Conservation (phyloP, 2,888 invertebrate genomes). For the Iphiclides podalirius region DNA sequence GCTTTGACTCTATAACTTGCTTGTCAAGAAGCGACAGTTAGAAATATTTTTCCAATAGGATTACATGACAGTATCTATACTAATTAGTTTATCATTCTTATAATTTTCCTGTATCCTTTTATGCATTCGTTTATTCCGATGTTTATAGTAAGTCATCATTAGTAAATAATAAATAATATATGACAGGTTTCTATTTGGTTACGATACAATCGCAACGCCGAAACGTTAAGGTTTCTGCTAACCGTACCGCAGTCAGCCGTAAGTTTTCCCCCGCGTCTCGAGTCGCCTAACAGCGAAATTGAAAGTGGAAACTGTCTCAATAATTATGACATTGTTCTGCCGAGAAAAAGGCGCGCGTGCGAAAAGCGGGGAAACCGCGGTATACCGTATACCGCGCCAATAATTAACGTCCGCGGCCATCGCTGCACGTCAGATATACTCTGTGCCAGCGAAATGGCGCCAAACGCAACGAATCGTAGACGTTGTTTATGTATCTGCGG, state of each 20-base stretch:
- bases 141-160: no score
- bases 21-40: neutral
- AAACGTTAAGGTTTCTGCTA: constrained; percentile 23
- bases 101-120: no score
- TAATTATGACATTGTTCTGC: constrained; percentile 72
- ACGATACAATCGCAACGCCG: no score
- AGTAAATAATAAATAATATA: no score
- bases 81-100: no score
- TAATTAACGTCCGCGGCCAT: neutral
- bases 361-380: constrained; percentile 28
- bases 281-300: constrained; percentile 60
- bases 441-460: neutral
- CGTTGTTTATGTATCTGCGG: neutral
- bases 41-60: no score
- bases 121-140: no score
- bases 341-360: constrained; percentile 46
- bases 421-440: neutral
- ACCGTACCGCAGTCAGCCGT: constrained; percentile 26
- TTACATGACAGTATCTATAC: no score
- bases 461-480: neutral
- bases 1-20: no score
- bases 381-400: constrained; percentile 2
- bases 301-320: constrained; percentile 68
- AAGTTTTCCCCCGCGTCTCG: constrained; percentile 49
- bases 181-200: no score